These are phyloP conservation scores for Bothrops jararaca DNA, from an alignment of 2,113 vertebrate genomes.

Conservation along the genomic window DNA sequence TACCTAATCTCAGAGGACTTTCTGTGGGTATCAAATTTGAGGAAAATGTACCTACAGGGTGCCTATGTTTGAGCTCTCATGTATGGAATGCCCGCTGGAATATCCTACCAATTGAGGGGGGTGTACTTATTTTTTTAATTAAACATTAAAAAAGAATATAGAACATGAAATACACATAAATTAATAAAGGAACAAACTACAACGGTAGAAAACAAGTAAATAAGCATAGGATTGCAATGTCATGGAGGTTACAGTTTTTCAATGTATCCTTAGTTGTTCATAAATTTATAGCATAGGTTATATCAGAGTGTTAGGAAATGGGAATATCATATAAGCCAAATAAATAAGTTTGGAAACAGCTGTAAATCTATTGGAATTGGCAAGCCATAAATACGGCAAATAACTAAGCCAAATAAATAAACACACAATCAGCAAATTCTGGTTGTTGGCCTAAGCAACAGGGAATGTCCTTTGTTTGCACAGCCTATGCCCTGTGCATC, in stretches of 20 bases:
- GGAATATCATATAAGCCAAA: neutral
- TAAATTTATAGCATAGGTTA: neutral
- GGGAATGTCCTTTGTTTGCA: neutral
- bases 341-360: neutral
- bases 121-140: neutral
- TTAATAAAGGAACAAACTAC: neutral
- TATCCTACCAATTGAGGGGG: neutral
- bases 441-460: neutral
- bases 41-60: neutral
- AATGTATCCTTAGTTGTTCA: neutral
- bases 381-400: neutral
- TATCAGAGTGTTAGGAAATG: neutral
- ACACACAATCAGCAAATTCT: neutral
- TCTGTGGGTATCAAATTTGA: neutral
- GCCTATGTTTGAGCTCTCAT: neutral
- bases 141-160: neutral
- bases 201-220: neutral
- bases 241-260: neutral
- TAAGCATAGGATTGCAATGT: neutral
- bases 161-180: neutral
- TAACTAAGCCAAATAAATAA: neutral
- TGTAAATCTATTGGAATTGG: neutral
- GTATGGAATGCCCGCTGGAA: neutral
- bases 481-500: neutral
- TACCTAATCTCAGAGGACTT: neutral